phyloP scores from a whole-genome alignment of 53 echinoderm and acorn worm species.

The Astropecten irregularis region DNA sequence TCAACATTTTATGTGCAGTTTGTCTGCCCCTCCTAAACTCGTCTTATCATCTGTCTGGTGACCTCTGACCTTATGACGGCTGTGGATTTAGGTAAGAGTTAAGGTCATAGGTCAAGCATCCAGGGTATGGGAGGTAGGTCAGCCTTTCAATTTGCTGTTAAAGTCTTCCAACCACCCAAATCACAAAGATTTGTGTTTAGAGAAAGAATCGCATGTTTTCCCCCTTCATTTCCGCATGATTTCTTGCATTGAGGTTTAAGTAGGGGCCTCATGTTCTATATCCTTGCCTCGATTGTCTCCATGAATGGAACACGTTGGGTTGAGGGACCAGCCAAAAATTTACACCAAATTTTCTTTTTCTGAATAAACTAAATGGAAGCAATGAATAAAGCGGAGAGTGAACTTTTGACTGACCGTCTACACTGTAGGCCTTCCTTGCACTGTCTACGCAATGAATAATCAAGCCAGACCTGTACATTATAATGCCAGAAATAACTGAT shows the following conservation, averaged over 20 bases:
- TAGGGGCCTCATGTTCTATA: too few species aligned
- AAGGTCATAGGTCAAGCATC: conserved; percentile 43
- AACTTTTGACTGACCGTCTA: not conserved
- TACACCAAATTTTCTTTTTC: too few species aligned
- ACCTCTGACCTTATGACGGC: conserved; percentile 20
- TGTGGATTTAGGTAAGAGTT: not conserved
- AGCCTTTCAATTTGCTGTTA: too few species aligned
- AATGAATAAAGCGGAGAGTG: not conserved
- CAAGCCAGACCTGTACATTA: not conserved
- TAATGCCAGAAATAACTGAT: conserved; percentile 4
- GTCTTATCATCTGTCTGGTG: conserved; percentile 53
- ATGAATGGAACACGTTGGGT: too few species aligned
- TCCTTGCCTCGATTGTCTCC: too few species aligned
- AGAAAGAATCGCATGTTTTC: too few species aligned
- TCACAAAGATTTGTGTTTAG: too few species aligned
- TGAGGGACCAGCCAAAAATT: too few species aligned
- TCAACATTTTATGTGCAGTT: not conserved
- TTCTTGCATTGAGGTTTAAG: too few species aligned
- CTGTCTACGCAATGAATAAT: not conserved
- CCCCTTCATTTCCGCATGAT: too few species aligned
- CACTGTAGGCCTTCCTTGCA: not conserved
- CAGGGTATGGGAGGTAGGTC: not conserved
- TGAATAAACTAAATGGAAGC: too few species aligned
- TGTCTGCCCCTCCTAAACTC: not conserved
- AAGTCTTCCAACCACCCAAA: too few species aligned